Base-by-base conservation (phyloP, 1,140 invertebrate species). In the Ylistrum balloti region DNA sequence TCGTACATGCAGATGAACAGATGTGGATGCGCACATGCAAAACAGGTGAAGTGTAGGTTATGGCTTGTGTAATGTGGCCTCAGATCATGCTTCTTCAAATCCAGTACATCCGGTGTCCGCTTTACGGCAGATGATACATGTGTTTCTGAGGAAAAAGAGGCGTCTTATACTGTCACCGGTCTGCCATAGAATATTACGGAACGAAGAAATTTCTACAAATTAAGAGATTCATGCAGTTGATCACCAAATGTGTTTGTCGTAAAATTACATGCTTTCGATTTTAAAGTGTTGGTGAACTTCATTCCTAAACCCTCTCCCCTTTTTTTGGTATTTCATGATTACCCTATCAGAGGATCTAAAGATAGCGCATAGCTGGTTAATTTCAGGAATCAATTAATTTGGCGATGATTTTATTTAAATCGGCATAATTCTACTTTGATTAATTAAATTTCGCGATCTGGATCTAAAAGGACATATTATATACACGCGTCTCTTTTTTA, bases 181-280 rank as follows among this genome's bases (percentile, higher is more conserved):
- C 56, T n/a, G 17, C 56, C 56, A 74, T 74, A 74, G 56, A 74
- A 28, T 74, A 74, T 74, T 28, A 74, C 28, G 56, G 56, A 74
- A 74, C 56, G 56, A 28, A 74, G 56, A 74, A 74, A 74, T 74
- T 74, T 74, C 56, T 74, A 74, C 56, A 74, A 74, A 74, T 74
- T 28, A 74, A 74, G 56, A 74, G 56, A 74, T 28, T 45, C 9
- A 45, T 45, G 41, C 20, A 45, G 20, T 5, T 38, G 13, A 38
- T n/a, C 17, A 45, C 41, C 17, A 45, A 45, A 17, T 74, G 56
- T 28, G 56, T n/a, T 5, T 74, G n/a, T 7, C 0, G n/a, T n/a
- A n/a, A 74, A 5, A 74, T 28, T 28, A 5, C 56, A 74, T 74
- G 56, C 56, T 3, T n/a, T 22, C 28, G 56, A 74, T 11, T n/a